These are phyloP conservation scores for Penaeus japonicus DNA, from an alignment of 1,140 invertebrate genomes.

Conservation along the genomic window DNA sequence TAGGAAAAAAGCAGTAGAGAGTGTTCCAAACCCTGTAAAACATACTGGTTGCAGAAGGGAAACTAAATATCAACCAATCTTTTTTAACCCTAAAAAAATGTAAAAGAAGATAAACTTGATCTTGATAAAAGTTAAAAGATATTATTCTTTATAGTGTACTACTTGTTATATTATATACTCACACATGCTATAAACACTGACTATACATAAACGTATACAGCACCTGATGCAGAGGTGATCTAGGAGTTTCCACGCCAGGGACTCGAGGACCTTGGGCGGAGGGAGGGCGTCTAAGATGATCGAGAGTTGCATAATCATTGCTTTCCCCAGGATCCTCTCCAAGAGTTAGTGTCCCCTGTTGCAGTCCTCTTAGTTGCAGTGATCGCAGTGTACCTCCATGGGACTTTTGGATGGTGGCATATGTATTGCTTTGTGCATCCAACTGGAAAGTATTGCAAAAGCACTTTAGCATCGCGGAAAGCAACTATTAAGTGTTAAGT, in stretches of 20 bases:
- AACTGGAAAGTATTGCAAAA: slow-evolving; percentile 39
- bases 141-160: no score
- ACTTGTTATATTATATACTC: no score
- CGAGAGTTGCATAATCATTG: slow-evolving; percentile 75
- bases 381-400: slow-evolving; percentile 66
- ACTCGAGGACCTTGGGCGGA: slow-evolving; percentile 54
- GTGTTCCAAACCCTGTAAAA: no score
- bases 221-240: slow-evolving; percentile 41
- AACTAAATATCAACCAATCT: no score
- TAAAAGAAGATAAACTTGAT: no score
- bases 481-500: no score
- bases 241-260: slow-evolving; percentile 56
- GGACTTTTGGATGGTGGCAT: slow-evolving; percentile 84
- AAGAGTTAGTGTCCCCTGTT: slow-evolving; percentile 57
- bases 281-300: slow-evolving; percentile 44
- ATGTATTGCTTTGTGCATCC: slow-evolving; percentile 72
- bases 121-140: no score
- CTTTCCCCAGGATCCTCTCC: slow-evolving; percentile 66
- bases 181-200: no score
- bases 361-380: slow-evolving; percentile 60
- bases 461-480: neutral
- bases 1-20: no score
- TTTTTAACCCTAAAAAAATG: no score
- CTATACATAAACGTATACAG: no score
- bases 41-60: no score